Evolutionary conservation across 2,113 vertebrate species (phyloP), one percentile per base, ranked within the genome.

Genomic region (Grammomys dolichurus): DNA sequence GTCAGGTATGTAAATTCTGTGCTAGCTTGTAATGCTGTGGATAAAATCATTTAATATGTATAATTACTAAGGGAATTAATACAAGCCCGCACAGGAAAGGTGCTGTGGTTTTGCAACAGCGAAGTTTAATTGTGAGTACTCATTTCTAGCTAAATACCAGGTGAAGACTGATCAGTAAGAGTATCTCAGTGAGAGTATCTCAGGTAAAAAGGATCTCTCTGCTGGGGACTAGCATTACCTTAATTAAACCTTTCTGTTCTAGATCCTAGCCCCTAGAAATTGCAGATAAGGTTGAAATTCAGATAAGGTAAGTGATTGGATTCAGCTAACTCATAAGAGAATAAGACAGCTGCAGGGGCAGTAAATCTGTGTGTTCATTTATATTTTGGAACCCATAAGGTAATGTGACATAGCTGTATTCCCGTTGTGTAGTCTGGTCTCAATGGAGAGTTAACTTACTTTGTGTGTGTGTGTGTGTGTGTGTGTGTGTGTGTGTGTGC

Each of bases 61-160:
- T 31, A 33, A 67, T 67, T 33, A 33, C 60, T 12, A 33, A 48
- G 60, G 20, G 26, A 93, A 81, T 36, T 58, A 56, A 88, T 58
- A 28, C 51, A 72, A 87, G 87, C 26, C 70, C 56, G 3, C 67
- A 93, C 56, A 48, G 84, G 51, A 93, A 81, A 88, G 20, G 5
- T 67, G 11, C 28, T 67, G 5, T 54, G 48, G 19, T 87, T 65
- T 19, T 10, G 63, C 2, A 92, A 67, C 17, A n/a, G 40, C 46
- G 63, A 96, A 78, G 9, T 40, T 81, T 86, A 67, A 26, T 72
- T 58, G 20, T 11, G 48, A 65, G 36, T 86, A 89, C 81, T 88
- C 89, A n/a, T 93, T 96, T 89, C 73, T 1, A 78, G 28, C 26
- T 91, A 91, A 95, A 75, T 12, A 40, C 60, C 58, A 13, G 40